These are phyloP conservation scores for Dinocampus coccinellae DNA, from an alignment of 2,888 invertebrate genomes.

Conservation along the genomic window DNA sequence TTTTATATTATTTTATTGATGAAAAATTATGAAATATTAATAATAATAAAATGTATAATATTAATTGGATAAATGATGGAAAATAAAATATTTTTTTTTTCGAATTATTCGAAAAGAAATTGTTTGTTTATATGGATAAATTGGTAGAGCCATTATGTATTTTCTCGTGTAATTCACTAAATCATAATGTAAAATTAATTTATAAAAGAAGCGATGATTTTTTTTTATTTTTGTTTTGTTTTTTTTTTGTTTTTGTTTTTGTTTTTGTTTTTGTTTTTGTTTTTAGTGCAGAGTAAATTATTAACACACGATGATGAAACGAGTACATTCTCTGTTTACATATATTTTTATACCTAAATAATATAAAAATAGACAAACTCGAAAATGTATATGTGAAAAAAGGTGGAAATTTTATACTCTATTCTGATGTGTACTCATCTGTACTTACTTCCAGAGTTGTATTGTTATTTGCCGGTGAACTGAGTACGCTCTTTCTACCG, in stretches of 20 bases:
- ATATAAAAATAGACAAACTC: neutral
- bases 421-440: constrained; percentile 11
- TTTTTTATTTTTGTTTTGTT: no score
- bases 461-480: constrained; percentile 9
- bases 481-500: neutral
- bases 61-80: no score
- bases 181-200: neutral
- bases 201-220: neutral
- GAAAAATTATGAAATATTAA: no score
- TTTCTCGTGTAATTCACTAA: neutral
- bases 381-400: neutral
- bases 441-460: constrained; percentile 15
- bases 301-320: neutral
- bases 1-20: no score
- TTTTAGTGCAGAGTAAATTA: no score
- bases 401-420: neutral
- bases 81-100: neutral
- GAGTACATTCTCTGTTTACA: neutral
- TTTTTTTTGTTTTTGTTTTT: no score
- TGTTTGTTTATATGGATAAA: neutral
- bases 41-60: no score
- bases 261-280: no score
- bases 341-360: neutral
- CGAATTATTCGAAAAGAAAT: no score
- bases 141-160: neutral